Base-by-base conservation (phyloP, 2,113 vertebrate genomes). In the Cochlearius cochlearius region DNA sequence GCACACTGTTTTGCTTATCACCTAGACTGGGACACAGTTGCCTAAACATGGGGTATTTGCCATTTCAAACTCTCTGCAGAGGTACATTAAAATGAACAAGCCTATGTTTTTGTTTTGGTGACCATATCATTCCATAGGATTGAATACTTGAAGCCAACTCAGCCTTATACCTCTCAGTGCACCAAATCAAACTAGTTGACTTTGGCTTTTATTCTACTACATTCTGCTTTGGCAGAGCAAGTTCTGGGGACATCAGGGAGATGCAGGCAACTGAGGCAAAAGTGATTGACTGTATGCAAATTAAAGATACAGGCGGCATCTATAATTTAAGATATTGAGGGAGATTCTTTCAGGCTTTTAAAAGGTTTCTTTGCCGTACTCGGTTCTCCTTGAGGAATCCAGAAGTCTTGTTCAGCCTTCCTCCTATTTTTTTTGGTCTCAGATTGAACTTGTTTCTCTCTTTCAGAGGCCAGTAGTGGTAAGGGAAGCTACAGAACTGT, bases 231-330 rank as follows among this genome's bases (percentile, higher is more conserved):
- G 50, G 27, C 30, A 74, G 27, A 84, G 9, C 16, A 38, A 81
- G 29, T 7, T 30, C 60, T 71, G 16, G 25, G 21, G 39, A 27
- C 2, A 4, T 53, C 25, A 56, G 53, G 30, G 29, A 80, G 32
- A n/a, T 0, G 0, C 2, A 50, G n/a, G 55, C 38, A 64, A 23
- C 43, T 60, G 58, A 76, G 43, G 29, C 2, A 1, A 30, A 72
- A 76, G 32, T 21, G 52, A 1, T 2, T 47, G 41, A 41, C 53
- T 4, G 1, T 22, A 45, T 19, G 11, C 43, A 43, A 60, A 15
- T 59, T 47, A 38, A 45, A 56, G 9, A 76, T 53, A 66, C 6
- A 47, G 58, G 43, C 77, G 41, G 3, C 34, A 39, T 43, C 53
- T 47, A 1, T n/a, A 50, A 76, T n/a, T 49, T 86, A 60, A 76